Conservation (phyloP, 2,113 vertebrate species). For the Onychostruthus taczanowskii region DNA sequence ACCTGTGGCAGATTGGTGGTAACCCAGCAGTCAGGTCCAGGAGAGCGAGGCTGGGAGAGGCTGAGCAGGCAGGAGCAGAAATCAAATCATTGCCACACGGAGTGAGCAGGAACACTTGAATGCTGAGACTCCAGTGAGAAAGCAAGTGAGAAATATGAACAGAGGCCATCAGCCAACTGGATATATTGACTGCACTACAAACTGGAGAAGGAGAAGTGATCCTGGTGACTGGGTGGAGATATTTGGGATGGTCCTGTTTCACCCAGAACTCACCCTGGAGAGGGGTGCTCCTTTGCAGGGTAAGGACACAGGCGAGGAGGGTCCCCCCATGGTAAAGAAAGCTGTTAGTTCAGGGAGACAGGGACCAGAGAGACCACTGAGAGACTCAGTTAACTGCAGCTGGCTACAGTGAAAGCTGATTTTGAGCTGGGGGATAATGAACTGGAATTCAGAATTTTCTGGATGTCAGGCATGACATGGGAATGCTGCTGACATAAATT, state of each 20-base stretch:
- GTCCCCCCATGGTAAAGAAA: neutral
- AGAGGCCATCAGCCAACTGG: neutral
- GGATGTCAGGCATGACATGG: neutral
- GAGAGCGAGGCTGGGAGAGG: neutral
- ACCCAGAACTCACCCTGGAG: neutral
- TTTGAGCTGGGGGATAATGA: neutral
- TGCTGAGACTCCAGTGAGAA: neutral
- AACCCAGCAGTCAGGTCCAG: conserved; percentile 27
- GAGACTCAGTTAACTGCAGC: neutral
- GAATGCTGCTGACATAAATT: neutral
- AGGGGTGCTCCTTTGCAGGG: neutral
- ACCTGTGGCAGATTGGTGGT: conserved; percentile 4
- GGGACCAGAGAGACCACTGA: neutral
- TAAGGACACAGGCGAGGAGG: neutral
- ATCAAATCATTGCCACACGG: conserved; percentile 24
- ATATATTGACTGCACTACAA: neutral
- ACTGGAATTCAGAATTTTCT: neutral
- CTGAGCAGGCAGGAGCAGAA: neutral
- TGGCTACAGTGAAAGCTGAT: neutral
- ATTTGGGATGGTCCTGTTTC: neutral
- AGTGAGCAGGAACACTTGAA: neutral
- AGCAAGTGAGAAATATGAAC: conserved; percentile 23
- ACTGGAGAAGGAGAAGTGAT: neutral
- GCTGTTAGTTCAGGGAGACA: neutral
- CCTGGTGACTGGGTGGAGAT: neutral